phyloP scores from a whole-genome alignment of 2,888 invertebrate genomes.

The Pardosa pseudoannulata region DNA sequence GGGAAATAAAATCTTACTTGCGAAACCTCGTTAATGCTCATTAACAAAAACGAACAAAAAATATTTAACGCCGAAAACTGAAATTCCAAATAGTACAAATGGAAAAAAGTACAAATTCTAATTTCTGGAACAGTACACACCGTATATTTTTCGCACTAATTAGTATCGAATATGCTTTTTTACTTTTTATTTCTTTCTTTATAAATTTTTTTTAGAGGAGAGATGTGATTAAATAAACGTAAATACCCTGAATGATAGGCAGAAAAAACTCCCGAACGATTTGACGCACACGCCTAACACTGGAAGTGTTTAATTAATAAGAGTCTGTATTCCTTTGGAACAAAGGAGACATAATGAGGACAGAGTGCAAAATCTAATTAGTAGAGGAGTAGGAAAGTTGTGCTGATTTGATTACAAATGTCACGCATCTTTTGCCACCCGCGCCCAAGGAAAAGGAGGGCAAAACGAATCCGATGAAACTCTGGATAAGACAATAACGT shows the following conservation, averaged over 20 bases:
- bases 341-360: constrained; percentile 50
- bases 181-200: too few species aligned
- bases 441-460: constrained; percentile 30
- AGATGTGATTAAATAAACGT: constrained; percentile 52
- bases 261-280: constrained; percentile 26
- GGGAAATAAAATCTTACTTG: constrained; percentile 23
- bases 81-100: constrained; percentile 18
- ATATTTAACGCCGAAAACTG: constrained; percentile 18
- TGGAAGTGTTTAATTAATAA: constrained; percentile 56
- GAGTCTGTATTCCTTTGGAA: constrained; percentile 27
- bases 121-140: constrained; percentile 32
- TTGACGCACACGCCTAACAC: constrained; percentile 37
- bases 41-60: constrained; percentile 26
- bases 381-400: constrained; percentile 48
- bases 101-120: constrained; percentile 21
- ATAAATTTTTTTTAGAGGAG: constrained; percentile 21
- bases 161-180: constrained; percentile 57
- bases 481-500: constrained; percentile 11
- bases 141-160: constrained; percentile 53
- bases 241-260: constrained; percentile 50
- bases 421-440: constrained; percentile 46
- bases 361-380: constrained; percentile 58
- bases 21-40: constrained; percentile 44
- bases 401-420: constrained; percentile 62
- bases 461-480: constrained; percentile 25